phyloP scores from a whole-genome alignment of 2,797 vertebrate species.

The Pipistrellus pipistrellus region DNA sequence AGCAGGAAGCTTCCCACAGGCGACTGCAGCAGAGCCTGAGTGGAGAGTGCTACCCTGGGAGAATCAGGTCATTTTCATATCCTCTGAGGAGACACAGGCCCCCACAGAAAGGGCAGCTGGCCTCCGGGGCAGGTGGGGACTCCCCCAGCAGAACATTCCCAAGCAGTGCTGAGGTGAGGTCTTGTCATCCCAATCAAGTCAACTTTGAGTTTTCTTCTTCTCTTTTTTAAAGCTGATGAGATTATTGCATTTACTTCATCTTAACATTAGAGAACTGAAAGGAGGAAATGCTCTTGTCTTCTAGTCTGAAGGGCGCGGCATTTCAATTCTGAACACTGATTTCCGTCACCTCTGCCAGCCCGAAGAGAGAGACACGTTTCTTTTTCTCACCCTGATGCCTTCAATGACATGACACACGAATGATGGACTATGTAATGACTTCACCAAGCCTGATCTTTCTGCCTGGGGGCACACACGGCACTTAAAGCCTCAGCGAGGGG shows the following conservation, averaged over 20 bases:
- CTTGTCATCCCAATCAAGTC: not conserved
- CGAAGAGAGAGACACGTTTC: not conserved
- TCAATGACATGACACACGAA: not conserved
- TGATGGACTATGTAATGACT: slow-evolving; percentile 29
- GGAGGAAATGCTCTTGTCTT: not conserved
- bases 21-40: not conserved
- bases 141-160: not conserved
- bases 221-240: slow-evolving; percentile 8
- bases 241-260: slow-evolving; percentile 8
- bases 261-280: slow-evolving; percentile 22
- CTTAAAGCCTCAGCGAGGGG: not conserved
- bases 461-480: not conserved
- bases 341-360: slow-evolving; percentile 3
- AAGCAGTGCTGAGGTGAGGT: not conserved
- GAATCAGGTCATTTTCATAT: not conserved
- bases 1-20: slow-evolving; percentile 33
- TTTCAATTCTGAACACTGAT: not conserved
- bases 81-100: not conserved
- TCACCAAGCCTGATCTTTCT: not conserved
- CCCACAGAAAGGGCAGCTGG: not conserved
- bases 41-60: not conserved
- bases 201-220: not conserved
- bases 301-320: not conserved
- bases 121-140: not conserved
- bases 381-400: slow-evolving; percentile 2